Conservation (phyloP, 2,797 vertebrate species). For the Pygocentrus nattereri region DNA sequence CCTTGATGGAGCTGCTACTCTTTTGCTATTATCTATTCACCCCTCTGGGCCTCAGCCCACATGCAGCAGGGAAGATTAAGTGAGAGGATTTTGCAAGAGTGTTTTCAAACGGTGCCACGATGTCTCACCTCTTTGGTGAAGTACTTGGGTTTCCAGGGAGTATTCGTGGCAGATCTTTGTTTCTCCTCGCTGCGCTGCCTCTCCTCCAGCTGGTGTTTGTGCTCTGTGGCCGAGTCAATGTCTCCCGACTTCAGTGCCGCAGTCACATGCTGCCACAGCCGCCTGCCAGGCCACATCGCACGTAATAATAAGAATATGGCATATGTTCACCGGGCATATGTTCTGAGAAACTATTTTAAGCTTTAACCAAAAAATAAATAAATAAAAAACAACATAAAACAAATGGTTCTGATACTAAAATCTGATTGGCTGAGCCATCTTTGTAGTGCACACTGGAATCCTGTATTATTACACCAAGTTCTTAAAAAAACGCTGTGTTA, state of each 20-base stretch:
- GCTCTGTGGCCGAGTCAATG: conserved; percentile 86
- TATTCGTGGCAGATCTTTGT: conserved; percentile 76
- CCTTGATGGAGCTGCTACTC: conserved; percentile 2
- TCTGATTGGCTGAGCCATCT: too few species aligned
- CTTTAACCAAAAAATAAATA: too few species aligned
- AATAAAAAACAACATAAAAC: too few species aligned
- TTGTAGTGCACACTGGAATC: too few species aligned
- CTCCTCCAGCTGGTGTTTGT: conserved; percentile 89
- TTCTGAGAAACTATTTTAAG: too few species aligned
- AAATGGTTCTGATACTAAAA: too few species aligned
- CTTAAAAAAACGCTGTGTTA: too few species aligned
- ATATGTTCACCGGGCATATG: not conserved
- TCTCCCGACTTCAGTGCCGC: conserved; percentile 84
- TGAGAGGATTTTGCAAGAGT: conserved; percentile 2
- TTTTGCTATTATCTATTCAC: conserved; percentile 18
- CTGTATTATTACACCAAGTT: too few species aligned
- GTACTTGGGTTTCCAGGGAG: conserved; percentile 86
- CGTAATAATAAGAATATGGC: not conserved
- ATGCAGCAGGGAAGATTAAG: not conserved
- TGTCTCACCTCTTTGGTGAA: conserved; percentile 88
- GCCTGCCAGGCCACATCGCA: conserved; percentile 70
- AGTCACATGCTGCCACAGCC: conserved; percentile 90
- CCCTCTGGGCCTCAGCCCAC: not conserved
- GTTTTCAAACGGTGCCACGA: conserved; percentile 7
- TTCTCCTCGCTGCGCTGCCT: conserved; percentile 86